phyloP scores from a whole-genome alignment of 1,140 invertebrate species.

The Macrosteles quadrilineatus region DNA sequence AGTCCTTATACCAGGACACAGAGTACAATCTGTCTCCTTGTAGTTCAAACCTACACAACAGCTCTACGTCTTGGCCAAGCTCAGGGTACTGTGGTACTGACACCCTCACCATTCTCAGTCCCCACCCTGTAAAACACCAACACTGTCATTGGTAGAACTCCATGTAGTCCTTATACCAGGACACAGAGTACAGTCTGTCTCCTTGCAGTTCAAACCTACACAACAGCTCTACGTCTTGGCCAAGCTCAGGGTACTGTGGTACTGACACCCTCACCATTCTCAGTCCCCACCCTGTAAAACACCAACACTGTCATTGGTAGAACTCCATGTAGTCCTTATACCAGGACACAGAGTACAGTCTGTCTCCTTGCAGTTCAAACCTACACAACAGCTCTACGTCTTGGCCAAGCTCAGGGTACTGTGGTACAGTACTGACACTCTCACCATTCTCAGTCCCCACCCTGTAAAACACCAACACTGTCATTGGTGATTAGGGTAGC shows the following conservation, averaged over 20 bases:
- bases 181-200: slow-evolving; percentile 67
- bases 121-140: neutral
- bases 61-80: neutral
- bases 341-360: slow-evolving; percentile 83
- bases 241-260: neutral
- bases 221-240: neutral
- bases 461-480: too few relatives aligned
- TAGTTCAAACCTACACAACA: neutral
- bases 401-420: slow-evolving; percentile 65
- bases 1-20: neutral
- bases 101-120: neutral
- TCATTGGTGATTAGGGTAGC: too few relatives aligned
- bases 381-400: slow-evolving; percentile 71
- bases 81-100: neutral
- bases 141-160: too few relatives aligned
- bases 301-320: slow-evolving; percentile 47
- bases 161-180: slow-evolving; percentile 87
- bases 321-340: slow-evolving; percentile 85
- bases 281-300: neutral
- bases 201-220: neutral
- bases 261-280: neutral
- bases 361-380: slow-evolving; percentile 75
- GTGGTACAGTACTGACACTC: slow-evolving; percentile 71
- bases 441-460: slow-evolving; percentile 57
- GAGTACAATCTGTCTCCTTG: neutral